Conservation (phyloP, 2,113 vertebrate genomes). For the Ctenodactylus gundi region DNA sequence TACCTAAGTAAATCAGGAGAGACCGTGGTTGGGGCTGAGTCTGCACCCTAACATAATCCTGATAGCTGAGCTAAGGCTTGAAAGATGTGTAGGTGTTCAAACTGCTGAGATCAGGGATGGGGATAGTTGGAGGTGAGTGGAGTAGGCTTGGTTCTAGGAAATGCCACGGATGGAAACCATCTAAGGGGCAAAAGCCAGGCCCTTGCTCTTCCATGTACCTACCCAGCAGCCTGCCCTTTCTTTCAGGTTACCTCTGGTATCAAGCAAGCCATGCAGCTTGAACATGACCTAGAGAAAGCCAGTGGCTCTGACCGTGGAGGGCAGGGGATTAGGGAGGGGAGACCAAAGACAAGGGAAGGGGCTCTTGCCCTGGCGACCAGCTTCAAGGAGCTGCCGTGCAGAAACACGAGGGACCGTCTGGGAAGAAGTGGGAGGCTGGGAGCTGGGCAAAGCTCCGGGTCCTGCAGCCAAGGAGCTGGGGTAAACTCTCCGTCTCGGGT, state of each 20-base stretch:
- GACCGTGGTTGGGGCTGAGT: not conserved
- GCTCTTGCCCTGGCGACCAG: not conserved
- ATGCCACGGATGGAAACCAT: not conserved
- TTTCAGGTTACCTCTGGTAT: not conserved
- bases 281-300: not conserved
- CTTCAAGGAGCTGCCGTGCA: not conserved
- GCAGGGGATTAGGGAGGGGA: not conserved
- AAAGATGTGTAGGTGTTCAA: conserved; percentile 15
- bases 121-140: not conserved
- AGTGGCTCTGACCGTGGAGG: not conserved
- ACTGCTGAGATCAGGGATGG: conserved; percentile 16
- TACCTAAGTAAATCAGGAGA: too few species aligned
- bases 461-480: not conserved
- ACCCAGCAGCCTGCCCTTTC: not conserved
- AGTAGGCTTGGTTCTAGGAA: not conserved
- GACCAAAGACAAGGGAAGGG: not conserved
- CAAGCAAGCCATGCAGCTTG: too few species aligned
- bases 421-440: not conserved
- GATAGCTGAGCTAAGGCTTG: not conserved
- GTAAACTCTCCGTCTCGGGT: not conserved
- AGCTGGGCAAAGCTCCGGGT: not conserved
- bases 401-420: not conserved
- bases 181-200: not conserved
- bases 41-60: not conserved
- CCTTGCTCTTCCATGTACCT: not conserved